Evolutionary conservation across 2,797 vertebrate genomes (phyloP), one percentile per base, ranked within the genome.

Genomic region (Tragopan temminckii): DNA sequence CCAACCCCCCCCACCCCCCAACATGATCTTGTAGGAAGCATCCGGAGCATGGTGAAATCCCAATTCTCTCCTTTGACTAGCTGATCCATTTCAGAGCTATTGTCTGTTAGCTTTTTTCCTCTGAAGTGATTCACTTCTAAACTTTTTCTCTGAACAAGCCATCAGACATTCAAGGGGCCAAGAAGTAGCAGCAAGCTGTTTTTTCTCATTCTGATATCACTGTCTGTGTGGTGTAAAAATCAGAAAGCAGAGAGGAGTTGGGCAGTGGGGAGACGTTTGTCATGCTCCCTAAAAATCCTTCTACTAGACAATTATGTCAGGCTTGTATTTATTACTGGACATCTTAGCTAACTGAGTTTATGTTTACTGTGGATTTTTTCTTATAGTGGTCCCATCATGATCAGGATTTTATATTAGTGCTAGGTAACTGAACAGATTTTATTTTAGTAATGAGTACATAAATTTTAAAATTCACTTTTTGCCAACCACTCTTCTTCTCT

Each of bases 61-160:
- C 14, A 79, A 70, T 88, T 90, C 90, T 85, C 70, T 75, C 66
- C 59, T 68, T 86, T 80, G 42, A 58, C 68, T 85, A 53, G 45
- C 31, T 25, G 45, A 50, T 92, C 25, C 40, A 24, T 70, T 83
- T 83, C 61, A 70, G 75, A 90, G 11, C n/a, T 82, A 53, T 64
- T 13, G 68, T 40, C 31, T 80, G 10, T 75, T 74, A 70, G 27
- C 70, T 85, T 91, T 74, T 80, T 71, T 17, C 13, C 33, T 33
- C 76, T 85, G 78, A 88, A 91, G 86, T 74, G 3, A 45, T 87
- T 91, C 50, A 38, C 33, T 93, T 90, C 75, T 40, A 78, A 87
- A 87, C 16, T 85, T 91, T 85, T 29, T 79, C 42, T 64, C 78
- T 64, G 64, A 88, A 94, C 78, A 66, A 94, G 3, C 38, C 55